These are phyloP conservation scores for Nomada fucata DNA, from an alignment of 2,888 invertebrate genomes.

Conservation along the genomic window DNA sequence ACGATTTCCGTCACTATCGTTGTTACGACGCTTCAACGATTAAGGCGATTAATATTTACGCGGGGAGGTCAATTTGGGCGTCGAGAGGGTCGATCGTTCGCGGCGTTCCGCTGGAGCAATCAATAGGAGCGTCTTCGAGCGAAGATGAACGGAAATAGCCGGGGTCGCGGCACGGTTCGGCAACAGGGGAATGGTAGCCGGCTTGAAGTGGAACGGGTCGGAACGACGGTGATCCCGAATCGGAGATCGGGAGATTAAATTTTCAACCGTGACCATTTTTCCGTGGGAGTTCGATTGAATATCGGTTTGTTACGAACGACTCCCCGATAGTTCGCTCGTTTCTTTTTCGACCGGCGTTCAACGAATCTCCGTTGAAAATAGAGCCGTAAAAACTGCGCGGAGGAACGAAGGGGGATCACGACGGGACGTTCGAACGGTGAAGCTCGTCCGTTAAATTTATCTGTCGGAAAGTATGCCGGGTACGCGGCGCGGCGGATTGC, in stretches of 20 bases:
- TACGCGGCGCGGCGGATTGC: background rate
- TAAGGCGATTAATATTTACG: too few species aligned
- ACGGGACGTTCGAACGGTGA: background rate
- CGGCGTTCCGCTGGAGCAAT: background rate
- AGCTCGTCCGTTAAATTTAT: constrained; percentile 15
- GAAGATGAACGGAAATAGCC: background rate
- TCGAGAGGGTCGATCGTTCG: too few species aligned
- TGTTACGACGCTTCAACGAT: too few species aligned
- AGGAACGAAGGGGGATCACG: background rate
- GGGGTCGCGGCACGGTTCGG: background rate
- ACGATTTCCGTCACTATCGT: too few species aligned
- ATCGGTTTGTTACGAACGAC: background rate
- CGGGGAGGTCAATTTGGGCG: too few species aligned
- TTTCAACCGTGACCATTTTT: background rate
- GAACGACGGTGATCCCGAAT: background rate
- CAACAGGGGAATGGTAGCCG: background rate
- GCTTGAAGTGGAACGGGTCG: background rate
- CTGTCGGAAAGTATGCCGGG: background rate
- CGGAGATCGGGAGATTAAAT: constrained; percentile 7
- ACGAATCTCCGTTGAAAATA: constrained; percentile 7
- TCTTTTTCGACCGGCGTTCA: background rate
- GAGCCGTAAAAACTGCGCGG: background rate
- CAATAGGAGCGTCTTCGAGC: background rate
- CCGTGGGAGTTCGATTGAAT: background rate
- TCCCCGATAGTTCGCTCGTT: background rate